Evolutionary conservation across 1,140 invertebrate species (phyloP).

Genomic region (Cotesia chilonis): DNA sequence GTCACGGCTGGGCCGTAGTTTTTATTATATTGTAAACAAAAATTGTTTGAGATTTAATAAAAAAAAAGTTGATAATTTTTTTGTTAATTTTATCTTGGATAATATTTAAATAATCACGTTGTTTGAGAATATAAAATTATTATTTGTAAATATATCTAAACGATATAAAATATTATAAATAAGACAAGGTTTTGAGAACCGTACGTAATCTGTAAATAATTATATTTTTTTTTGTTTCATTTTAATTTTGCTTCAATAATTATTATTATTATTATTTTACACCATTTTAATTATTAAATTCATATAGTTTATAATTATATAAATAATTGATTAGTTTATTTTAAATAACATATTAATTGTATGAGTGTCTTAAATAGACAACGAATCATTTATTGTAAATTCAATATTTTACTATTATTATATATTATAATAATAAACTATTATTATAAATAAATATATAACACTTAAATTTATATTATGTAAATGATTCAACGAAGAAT

Average conservation of each 20-base stretch:
- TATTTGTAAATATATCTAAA: not conserved
- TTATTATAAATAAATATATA: too few relatives aligned
- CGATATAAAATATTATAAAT: slow-evolving; percentile 2
- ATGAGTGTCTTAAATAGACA: slow-evolving; percentile 24
- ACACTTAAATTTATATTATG: too few relatives aligned
- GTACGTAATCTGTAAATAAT: not conserved
- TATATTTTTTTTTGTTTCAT: too few relatives aligned
- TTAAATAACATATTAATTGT: not conserved
- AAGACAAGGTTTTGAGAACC: not conserved
- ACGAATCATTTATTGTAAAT: slow-evolving; percentile 15
- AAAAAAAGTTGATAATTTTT: not conserved
- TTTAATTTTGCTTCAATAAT: too few relatives aligned
- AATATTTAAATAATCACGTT: not conserved
- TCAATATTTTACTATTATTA: not conserved
- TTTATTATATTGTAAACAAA: not conserved
- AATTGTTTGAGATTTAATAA: not conserved
- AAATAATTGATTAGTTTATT: not conserved
- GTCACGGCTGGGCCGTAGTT: slow-evolving; percentile 23
- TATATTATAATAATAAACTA: not conserved
- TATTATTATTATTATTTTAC: too few relatives aligned
- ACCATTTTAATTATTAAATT: not conserved
- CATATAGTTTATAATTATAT: too few relatives aligned
- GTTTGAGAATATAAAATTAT: not conserved
- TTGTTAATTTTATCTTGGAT: too few relatives aligned
- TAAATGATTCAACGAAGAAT: too few relatives aligned